Conservation (phyloP, 2,888 invertebrate genomes). For the Agrotis clavis region DNA sequence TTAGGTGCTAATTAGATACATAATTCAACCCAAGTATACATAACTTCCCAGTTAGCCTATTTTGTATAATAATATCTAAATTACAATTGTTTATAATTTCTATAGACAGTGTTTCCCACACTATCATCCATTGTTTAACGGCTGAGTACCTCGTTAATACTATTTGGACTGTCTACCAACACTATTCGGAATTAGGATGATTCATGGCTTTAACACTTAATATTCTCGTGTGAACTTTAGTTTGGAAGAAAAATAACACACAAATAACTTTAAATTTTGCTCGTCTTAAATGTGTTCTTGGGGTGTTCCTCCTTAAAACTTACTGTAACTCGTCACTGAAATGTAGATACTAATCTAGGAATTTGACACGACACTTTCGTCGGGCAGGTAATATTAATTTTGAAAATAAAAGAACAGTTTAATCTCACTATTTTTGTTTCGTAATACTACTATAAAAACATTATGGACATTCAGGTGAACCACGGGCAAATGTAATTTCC, state of each 20-base stretch:
- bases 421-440: too few species aligned
- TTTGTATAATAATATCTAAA: conserved; percentile 7
- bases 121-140: conserved; percentile 54
- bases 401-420: too few species aligned
- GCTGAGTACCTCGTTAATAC: conserved; percentile 51
- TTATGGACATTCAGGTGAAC: too few species aligned
- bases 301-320: too few species aligned
- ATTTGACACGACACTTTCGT: too few species aligned
- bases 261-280: not conserved
- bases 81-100: conserved; percentile 39
- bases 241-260: conserved; percentile 10
- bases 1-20: conserved; percentile 3
- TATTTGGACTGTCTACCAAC: conserved; percentile 24
- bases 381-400: too few species aligned
- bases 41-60: conserved; percentile 9
- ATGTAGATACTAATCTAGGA: too few species aligned
- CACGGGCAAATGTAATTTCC: too few species aligned
- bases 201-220: conserved; percentile 35
- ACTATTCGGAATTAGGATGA: conserved; percentile 61
- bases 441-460: too few species aligned
- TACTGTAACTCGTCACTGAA: too few species aligned
- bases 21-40: not conserved
- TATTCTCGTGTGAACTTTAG: conserved; percentile 50
- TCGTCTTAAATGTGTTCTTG: not conserved
- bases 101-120: conserved; percentile 63